Base-by-base conservation (phyloP, 2,888 invertebrate genomes). In the Apotomis turbidana region DNA sequence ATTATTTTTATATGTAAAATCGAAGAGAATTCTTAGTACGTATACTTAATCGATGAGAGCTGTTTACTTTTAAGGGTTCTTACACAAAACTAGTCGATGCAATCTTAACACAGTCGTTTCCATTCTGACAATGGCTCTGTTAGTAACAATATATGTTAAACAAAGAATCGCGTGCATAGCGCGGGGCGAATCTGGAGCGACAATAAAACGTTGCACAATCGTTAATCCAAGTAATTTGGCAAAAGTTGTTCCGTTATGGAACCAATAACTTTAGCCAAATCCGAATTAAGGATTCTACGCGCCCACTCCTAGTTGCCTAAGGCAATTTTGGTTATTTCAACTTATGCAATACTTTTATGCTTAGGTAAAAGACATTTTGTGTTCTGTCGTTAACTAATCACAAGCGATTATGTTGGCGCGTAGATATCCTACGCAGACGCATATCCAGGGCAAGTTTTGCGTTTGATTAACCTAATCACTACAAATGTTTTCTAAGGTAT, bases 261-360 rank as follows among this genome's bases (percentile, higher is more conserved):
- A n/a, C 27, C 27, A 27, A 27, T 27, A 44, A n/a, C 41, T 60
- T 46, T 55, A 55, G 61, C 54, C 36, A 36, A 36, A 62, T n/a
- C n/a, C 36, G 44, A 68, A n/a, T 54, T 46, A 61, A 46, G 13
- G 54, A 55, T 55, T 49, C 12, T 8, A 46, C 46, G 4, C 69
- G 49, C 69, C 69, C 61, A 69, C 69, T 13, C 36, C 4, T 4
- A 55, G 60, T 61, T 61, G 27, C 44, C 44, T 36, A 54, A 68
- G 44, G 54, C 3, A 55, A 13, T 57, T 55, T 13, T 8, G 49
- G 12, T 13, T 38, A 55, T 46, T 69, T 13, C 55, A 69, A 69
- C 61, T 10, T 13, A 38, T 36, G 10, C 49, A 49, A 49, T 49
- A 10, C 27, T 27, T 27, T 27, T 27, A 27, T 27, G 2, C 27